Percentiles rank a stretch among this genome's conserved stretches.
These are phyloP conservation scores for Salvator merianae DNA, from an alignment of 2,113 vertebrate species.

Conservation along the genomic window DNA sequence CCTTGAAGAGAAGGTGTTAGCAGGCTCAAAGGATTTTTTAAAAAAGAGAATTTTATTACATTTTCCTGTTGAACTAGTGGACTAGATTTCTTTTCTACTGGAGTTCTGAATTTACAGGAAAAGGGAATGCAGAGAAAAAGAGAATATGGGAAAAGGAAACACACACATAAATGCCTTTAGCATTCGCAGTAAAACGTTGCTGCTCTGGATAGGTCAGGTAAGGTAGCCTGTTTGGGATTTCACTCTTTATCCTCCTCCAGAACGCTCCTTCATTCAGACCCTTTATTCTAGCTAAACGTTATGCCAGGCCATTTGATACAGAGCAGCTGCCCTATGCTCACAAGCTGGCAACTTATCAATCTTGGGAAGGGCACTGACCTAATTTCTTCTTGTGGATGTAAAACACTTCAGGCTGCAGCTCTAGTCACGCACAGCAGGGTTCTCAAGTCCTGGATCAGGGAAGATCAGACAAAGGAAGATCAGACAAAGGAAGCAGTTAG, in stretches of 20 bases:
- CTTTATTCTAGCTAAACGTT: constrained; percentile 10
- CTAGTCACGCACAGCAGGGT: constrained; percentile 1
- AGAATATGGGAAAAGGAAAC: too few species aligned
- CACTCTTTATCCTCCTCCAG: neutral
- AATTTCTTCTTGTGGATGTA: constrained; percentile 20
- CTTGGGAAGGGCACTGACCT: constrained; percentile 35
- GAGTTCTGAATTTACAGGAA: neutral
- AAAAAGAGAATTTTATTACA: neutral
- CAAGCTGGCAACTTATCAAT: constrained; percentile 24
- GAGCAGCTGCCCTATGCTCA: constrained; percentile 22
- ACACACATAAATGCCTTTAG: too few species aligned
- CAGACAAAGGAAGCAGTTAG: neutral
- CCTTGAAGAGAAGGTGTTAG: too few species aligned
- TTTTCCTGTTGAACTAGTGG: neutral
- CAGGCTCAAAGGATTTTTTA: neutral
- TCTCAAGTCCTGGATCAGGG: neutral
- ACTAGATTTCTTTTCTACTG: neutral
- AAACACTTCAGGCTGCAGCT: constrained; percentile 21
- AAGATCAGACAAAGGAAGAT: neutral
- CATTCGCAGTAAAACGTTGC: neutral
- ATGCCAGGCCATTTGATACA: constrained; percentile 18
- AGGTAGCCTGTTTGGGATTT: neutral
- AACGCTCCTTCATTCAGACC: neutral
- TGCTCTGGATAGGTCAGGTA: neutral
- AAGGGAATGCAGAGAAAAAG: neutral